A percentile compares a stretch with the other conserved stretches of the same genome.
phyloP scores from a whole-genome alignment of 1,140 invertebrate genomes.

The Triops longicaudatus region DNA sequence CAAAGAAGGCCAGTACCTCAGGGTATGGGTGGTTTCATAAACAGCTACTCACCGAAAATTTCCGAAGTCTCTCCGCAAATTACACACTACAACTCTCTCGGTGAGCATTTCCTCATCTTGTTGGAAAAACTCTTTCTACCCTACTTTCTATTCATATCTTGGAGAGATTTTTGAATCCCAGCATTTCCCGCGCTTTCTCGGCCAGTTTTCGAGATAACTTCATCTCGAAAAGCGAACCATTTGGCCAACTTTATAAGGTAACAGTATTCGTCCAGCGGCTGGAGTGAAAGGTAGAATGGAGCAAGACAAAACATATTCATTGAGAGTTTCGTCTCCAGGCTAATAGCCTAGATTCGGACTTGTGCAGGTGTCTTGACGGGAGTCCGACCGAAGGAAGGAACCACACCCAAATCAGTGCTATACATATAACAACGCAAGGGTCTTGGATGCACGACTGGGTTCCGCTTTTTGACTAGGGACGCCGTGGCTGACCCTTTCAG shows the following conservation, averaged over 20 bases:
- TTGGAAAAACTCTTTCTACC: background rate
- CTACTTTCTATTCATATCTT: background rate
- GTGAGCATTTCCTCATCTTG: no score
- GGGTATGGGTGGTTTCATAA: slow-evolving; percentile 6
- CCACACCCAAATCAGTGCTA: background rate
- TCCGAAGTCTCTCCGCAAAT: no score
- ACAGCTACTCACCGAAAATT: background rate
- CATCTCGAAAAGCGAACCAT: no score
- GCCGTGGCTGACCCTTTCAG: background rate
- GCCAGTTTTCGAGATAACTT: background rate
- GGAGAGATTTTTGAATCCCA: background rate
- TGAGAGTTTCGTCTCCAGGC: slow-evolving; percentile 14
- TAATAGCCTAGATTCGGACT: background rate
- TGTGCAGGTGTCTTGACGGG: background rate
- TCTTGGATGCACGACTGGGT: background rate
- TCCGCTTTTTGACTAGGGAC: background rate
- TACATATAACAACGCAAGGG: background rate
- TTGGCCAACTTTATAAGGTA: background rate
- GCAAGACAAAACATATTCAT: slow-evolving; percentile 10
- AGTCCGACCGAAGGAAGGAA: background rate
- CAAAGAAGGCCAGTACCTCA: slow-evolving; percentile 7
- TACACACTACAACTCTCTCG: no score
- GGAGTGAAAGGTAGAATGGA: slow-evolving; percentile 11
- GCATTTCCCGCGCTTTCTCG: background rate
- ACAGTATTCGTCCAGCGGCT: background rate